phyloP scores from a whole-genome alignment of 2,888 invertebrate genomes.

The Watsonalla cultraria region DNA sequence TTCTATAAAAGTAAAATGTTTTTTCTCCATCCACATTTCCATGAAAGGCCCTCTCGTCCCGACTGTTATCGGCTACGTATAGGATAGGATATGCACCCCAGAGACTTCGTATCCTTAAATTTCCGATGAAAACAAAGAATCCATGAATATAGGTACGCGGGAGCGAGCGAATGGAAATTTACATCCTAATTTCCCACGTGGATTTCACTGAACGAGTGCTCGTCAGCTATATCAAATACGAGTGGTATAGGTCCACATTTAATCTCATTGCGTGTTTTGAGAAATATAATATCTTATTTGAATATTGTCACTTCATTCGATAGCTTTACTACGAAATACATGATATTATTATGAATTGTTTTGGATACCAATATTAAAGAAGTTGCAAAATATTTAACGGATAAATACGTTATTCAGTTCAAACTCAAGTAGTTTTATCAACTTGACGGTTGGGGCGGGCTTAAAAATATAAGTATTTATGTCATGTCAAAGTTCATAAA shows the following conservation, averaged over 20 bases:
- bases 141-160: conserved; percentile 61
- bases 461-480: too few relatives aligned
- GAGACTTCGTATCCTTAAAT: conserved; percentile 66
- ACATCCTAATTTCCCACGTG: conserved; percentile 78
- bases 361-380: too few relatives aligned
- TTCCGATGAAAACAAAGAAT: conserved; percentile 74
- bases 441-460: too few relatives aligned
- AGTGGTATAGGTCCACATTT: conserved; percentile 13
- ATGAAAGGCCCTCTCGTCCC: background rate
- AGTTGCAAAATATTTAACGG: too few relatives aligned
- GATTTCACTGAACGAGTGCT: conserved; percentile 50
- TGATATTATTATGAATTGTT: too few relatives aligned
- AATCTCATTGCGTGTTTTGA: conserved; percentile 13
- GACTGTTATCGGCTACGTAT: conserved; percentile 26
- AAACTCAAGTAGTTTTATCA: too few relatives aligned
- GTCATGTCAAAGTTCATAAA: too few relatives aligned
- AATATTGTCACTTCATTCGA: too few relatives aligned
- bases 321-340: too few relatives aligned
- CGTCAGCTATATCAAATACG: conserved; percentile 65
- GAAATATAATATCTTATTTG: conserved; percentile 1
- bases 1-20: background rate
- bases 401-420: too few relatives aligned
- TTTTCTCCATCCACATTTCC: background rate
- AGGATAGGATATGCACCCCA: conserved; percentile 29
- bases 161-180: conserved; percentile 69